A percentile compares a stretch with the other conserved stretches of the same genome.
phyloP scores from a whole-genome alignment of 2,888 invertebrate species.

The Trileptium ribeirensis region DNA sequence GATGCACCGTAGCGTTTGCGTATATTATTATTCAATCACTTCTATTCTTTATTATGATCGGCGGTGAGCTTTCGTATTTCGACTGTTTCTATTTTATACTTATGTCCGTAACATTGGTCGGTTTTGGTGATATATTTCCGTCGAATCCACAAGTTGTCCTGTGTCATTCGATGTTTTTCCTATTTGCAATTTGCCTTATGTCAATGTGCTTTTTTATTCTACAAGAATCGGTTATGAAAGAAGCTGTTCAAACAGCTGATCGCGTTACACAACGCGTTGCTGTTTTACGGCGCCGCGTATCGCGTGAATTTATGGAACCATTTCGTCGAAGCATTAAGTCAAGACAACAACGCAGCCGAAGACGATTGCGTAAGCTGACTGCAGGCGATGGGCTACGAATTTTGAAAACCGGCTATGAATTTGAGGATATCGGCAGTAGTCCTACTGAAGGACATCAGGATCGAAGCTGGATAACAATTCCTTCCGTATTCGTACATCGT shows the following conservation, averaged over 20 bases:
- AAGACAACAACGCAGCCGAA: no score
- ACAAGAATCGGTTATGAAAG: constrained; percentile 17
- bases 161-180: not conserved
- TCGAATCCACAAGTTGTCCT: not conserved
- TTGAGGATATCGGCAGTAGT: no score
- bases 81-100: constrained; percentile 90
- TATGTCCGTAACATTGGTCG: constrained; percentile 88
- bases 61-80: constrained; percentile 69
- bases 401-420: no score
- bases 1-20: not conserved
- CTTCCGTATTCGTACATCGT: no score
- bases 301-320: not conserved
- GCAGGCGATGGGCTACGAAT: no score
- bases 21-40: not conserved
- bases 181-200: constrained; percentile 7
- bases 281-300: not conserved
- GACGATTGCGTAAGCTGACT: no score
- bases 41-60: constrained; percentile 45
- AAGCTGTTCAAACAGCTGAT: constrained; percentile 1
- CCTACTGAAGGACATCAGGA: no score
- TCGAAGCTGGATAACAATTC: no score
- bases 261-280: not conserved
- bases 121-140: constrained; percentile 54
- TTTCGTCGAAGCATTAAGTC: no score
- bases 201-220: constrained; percentile 24